Evolutionary conservation across 2,113 vertebrate species (phyloP).

Genomic region (Gasterosteus aculeatus): DNA sequence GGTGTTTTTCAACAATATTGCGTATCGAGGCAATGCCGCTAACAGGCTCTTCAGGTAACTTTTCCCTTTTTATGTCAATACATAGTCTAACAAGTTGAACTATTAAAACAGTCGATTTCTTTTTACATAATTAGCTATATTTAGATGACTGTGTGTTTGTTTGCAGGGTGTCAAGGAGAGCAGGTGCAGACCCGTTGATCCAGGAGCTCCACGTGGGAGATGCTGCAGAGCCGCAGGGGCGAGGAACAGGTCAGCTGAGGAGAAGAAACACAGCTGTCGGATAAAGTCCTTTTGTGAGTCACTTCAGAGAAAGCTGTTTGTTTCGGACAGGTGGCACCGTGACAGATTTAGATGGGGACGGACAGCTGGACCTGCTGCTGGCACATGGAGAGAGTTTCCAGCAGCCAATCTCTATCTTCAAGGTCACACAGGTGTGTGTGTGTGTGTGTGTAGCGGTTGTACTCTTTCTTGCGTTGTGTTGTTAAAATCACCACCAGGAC

Average conservation of each 20-base stretch:
- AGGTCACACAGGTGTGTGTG: slow-evolving; percentile 85
- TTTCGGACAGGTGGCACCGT: slow-evolving; percentile 86
- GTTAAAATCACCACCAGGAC: too few relatives aligned
- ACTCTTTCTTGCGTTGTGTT: too few relatives aligned
- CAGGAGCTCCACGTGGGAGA: slow-evolving; percentile 90
- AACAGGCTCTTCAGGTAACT: slow-evolving; percentile 91
- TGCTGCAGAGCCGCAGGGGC: slow-evolving; percentile 88
- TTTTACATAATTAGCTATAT: background rate
- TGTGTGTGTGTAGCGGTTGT: slow-evolving; percentile 7
- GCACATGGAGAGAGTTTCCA: slow-evolving; percentile 91
- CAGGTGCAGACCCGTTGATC: slow-evolving; percentile 84
- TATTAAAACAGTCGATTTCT: background rate
- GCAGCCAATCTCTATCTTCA: slow-evolving; percentile 92
- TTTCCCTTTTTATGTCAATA: background rate
- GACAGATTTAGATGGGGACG: slow-evolving; percentile 92
- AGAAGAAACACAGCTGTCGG: slow-evolving; percentile 17
- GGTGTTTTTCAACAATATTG: slow-evolving; percentile 96
- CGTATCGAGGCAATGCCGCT: slow-evolving; percentile 86
- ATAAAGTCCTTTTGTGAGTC: background rate
- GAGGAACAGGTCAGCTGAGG: slow-evolving; percentile 87
- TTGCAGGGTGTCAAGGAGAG: slow-evolving; percentile 85
- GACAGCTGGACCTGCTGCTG: slow-evolving; percentile 91
- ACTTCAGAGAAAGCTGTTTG: slow-evolving; percentile 24
- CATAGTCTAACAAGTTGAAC: background rate
- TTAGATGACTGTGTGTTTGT: background rate